Conservation (phyloP, 2,113 vertebrate genomes). For the Crocuta crocuta region DNA sequence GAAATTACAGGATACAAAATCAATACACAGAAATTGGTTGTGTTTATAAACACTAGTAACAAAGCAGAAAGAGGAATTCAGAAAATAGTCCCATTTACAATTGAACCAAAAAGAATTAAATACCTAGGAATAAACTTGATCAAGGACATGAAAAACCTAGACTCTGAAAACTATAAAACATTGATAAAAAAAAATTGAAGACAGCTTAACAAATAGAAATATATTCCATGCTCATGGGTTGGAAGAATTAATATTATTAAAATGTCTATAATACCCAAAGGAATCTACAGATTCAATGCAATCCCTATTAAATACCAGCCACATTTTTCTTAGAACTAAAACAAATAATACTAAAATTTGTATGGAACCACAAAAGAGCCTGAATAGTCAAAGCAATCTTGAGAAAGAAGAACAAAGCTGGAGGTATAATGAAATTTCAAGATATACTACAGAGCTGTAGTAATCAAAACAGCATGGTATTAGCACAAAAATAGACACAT, state of each 20-base stretch:
- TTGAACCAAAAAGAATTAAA: not conserved
- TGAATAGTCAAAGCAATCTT: not conserved
- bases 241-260: not conserved
- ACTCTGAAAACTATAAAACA: not conserved
- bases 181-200: not conserved
- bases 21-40: not conserved
- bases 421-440: not conserved
- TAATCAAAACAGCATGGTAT: not conserved
- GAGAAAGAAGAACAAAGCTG: not conserved
- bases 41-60: not conserved
- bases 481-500: not conserved
- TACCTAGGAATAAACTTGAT: not conserved
- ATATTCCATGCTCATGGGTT: not conserved
- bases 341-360: not conserved
- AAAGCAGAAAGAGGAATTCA: not conserved
- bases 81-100: not conserved
- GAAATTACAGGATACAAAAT: not conserved
- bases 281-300: not conserved
- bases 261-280: not conserved
- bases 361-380: not conserved
- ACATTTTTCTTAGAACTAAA: not conserved
- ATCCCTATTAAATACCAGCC: not conserved
- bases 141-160: not conserved
- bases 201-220: not conserved
- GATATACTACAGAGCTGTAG: not conserved